These are phyloP conservation scores for Carassius auratus DNA, from an alignment of 2,113 vertebrate genomes.

Conservation along the genomic window DNA sequence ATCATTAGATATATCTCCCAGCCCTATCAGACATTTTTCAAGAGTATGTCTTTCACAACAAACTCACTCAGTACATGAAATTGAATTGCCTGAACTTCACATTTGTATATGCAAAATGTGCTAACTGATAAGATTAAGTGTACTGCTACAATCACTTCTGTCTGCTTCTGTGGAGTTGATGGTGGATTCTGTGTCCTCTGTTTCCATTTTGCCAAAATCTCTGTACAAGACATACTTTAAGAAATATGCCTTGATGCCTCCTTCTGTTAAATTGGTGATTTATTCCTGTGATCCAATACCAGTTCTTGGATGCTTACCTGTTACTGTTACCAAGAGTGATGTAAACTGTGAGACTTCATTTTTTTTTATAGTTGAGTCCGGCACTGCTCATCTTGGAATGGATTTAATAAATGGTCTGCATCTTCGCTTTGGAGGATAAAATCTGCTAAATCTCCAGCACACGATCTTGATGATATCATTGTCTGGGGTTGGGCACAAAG, in stretches of 20 bases:
- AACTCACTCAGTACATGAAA: background rate
- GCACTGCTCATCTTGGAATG: background rate
- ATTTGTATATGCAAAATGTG: background rate
- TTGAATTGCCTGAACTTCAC: slow-evolving; percentile 2
- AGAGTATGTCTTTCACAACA: background rate
- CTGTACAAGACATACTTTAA: background rate
- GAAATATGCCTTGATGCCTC: slow-evolving; percentile 2
- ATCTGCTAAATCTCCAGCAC: background rate
- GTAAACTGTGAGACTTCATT: too few relatives aligned
- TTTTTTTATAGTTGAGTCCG: too few relatives aligned
- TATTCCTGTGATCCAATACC: too few relatives aligned
- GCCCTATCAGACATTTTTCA: slow-evolving; percentile 1
- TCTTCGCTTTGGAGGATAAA: background rate
- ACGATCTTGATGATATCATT: background rate
- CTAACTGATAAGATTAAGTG: background rate
- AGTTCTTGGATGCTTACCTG: too few relatives aligned
- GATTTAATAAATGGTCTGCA: slow-evolving; percentile 6
- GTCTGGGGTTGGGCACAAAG: too few relatives aligned
- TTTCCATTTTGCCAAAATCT: too few relatives aligned
- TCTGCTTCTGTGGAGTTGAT: background rate
- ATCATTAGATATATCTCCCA: too few relatives aligned
- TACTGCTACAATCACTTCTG: background rate
- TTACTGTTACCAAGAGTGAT: too few relatives aligned
- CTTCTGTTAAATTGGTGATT: background rate
- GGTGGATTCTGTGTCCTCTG: too few relatives aligned